Conservation (phyloP, 2,888 invertebrate genomes). For the Drosophila helvetica region DNA sequence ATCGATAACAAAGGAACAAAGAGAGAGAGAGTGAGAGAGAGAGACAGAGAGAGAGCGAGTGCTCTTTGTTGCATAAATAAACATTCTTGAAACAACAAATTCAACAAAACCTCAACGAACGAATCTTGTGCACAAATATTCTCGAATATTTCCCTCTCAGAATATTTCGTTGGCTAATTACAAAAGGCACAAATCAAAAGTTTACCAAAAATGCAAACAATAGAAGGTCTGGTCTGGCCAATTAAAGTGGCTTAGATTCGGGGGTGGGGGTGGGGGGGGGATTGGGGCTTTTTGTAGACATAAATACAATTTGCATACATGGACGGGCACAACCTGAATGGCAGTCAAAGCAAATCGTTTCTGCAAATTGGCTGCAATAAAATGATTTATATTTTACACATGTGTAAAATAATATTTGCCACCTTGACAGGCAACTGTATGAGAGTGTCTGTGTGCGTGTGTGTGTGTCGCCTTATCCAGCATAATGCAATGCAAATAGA, state of each 20-base stretch:
- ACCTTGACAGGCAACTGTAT: constrained; percentile 26
- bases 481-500: constrained; percentile 75
- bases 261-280: not conserved
- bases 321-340: constrained; percentile 29
- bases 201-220: constrained; percentile 16
- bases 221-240: constrained; percentile 14
- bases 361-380: constrained; percentile 74
- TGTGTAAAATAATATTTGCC: constrained; percentile 59
- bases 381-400: constrained; percentile 74
- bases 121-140: constrained; percentile 27
- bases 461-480: constrained; percentile 37
- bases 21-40: no score
- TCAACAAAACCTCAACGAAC: constrained; percentile 21
- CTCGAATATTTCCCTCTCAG: not conserved
- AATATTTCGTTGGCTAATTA: constrained; percentile 28
- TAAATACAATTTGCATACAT: constrained; percentile 56
- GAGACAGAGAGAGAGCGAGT: not conserved
- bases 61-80: constrained; percentile 11
- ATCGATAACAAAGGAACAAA: not conserved
- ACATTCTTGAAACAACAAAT: constrained; percentile 39
- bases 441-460: constrained; percentile 7
- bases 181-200: constrained; percentile 47
- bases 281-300: constrained; percentile 29
- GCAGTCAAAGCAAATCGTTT: constrained; percentile 68
- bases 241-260: constrained; percentile 45